phyloP scores from a whole-genome alignment of 2,113 vertebrate genomes.

The Stegostoma tigrinum region DNA sequence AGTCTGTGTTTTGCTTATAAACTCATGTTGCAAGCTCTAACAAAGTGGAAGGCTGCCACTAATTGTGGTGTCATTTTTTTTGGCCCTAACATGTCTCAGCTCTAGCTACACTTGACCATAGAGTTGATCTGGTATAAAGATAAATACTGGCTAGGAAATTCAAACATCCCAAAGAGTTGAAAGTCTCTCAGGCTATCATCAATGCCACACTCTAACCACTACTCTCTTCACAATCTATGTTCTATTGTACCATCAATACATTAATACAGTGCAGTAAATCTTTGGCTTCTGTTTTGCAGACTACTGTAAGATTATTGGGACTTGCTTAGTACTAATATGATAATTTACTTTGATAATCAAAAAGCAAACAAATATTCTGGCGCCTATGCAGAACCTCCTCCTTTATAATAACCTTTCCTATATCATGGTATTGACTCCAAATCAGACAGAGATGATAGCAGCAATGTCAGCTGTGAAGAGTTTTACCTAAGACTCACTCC shows the following conservation, averaged over 20 bases:
- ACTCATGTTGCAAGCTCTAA: neutral
- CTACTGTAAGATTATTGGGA: neutral
- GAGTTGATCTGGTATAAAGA: too few relatives aligned
- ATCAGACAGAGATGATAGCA: too few relatives aligned
- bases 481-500: too few relatives aligned
- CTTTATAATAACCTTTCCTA: too few relatives aligned
- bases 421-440: too few relatives aligned
- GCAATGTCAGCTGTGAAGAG: too few relatives aligned
- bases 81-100: neutral
- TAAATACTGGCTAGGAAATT: neutral
- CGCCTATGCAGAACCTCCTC: neutral
- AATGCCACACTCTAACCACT: neutral
- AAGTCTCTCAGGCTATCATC: neutral
- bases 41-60: neutral
- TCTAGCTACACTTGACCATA: neutral
- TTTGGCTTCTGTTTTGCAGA: neutral
- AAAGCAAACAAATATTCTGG: neutral
- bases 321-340: neutral
- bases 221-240: neutral
- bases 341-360: neutral
- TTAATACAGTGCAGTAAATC: neutral
- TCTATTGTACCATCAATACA: neutral
- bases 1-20: neutral
- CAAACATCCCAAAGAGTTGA: neutral
- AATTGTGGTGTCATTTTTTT: neutral